Conservation (phyloP, 2,888 invertebrate genomes). For the Antheraea yamamai region DNA sequence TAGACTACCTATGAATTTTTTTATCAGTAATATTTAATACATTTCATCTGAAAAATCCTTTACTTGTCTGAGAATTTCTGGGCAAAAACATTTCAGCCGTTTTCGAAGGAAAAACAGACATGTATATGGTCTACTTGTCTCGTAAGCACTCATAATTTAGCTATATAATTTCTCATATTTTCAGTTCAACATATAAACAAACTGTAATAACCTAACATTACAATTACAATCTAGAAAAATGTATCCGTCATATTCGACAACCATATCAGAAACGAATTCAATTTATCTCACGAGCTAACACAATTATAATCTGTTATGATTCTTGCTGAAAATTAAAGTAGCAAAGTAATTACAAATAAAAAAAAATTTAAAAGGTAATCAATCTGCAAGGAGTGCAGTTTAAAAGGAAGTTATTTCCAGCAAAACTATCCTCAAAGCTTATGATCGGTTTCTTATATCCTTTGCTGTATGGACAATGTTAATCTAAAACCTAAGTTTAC, state of each 20-base stretch:
- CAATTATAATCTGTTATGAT: constrained; percentile 20
- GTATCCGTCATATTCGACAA: background rate
- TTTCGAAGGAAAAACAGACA: too few relatives aligned
- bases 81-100: too few relatives aligned
- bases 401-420: constrained; percentile 81
- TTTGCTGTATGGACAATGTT: constrained; percentile 73
- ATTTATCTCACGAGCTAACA: background rate
- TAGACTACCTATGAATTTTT: too few relatives aligned
- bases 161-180: background rate
- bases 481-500: constrained; percentile 75
- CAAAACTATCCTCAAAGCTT: constrained; percentile 78
- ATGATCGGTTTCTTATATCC: constrained; percentile 78
- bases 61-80: too few relatives aligned
- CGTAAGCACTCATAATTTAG: background rate
- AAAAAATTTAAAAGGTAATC: constrained; percentile 75
- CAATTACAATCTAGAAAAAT: background rate
- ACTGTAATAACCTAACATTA: background rate
- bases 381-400: constrained; percentile 83
- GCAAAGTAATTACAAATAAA: too few relatives aligned
- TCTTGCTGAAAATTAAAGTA: constrained; percentile 46
- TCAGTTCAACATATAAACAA: background rate
- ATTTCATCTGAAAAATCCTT: too few relatives aligned
- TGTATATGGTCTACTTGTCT: background rate
- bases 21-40: too few relatives aligned
- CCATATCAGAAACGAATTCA: background rate